These are phyloP conservation scores for Sanderia malayensis DNA, from an alignment of 30 jellyfish, hydroid and myxozoan genomes.

Conservation along the genomic window DNA sequence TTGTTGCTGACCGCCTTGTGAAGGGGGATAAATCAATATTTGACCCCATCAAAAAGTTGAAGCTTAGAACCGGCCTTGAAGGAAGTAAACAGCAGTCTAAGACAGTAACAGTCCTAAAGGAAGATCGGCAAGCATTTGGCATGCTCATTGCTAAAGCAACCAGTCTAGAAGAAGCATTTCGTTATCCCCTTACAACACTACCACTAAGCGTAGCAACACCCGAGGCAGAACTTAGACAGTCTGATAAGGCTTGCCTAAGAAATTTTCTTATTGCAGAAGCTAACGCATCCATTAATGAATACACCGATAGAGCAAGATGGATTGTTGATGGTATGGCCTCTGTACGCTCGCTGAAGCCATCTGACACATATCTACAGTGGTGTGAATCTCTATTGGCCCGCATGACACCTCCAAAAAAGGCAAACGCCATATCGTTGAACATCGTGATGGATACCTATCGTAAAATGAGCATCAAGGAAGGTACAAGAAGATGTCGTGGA, in stretches of 20 bases:
- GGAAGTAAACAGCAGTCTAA: neutral
- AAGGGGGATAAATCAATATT: slow-evolving; percentile 14
- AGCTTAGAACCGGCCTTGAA: slow-evolving; percentile 27
- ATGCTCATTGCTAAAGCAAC: slow-evolving; percentile 9
- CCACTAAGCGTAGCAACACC: slow-evolving; percentile 15
- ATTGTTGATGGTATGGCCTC: slow-evolving; percentile 5
- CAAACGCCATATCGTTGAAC: neutral
- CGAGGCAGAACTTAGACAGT: neutral
- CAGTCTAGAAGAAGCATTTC: slow-evolving; percentile 20
- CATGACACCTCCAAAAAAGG: neutral
- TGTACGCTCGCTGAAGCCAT: neutral
- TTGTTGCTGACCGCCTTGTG: slow-evolving; percentile 15
- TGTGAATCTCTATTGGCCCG: neutral
- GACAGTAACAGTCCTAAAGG: slow-evolving; percentile 16
- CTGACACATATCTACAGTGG: slow-evolving; percentile 5
- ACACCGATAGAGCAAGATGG: slow-evolving; percentile 5
- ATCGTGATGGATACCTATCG: neutral
- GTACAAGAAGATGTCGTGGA: neutral
- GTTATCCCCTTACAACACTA: slow-evolving; percentile 27
- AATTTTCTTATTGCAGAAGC: neutral
- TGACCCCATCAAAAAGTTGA: slow-evolving; percentile 15
- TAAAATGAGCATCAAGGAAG: neutral
- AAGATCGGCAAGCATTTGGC: slow-evolving; percentile 58
- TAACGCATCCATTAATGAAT: neutral
- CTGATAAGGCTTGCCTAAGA: neutral